Base-by-base conservation (phyloP, 2,113 vertebrate species). In the Edolisoma coerulescens region DNA sequence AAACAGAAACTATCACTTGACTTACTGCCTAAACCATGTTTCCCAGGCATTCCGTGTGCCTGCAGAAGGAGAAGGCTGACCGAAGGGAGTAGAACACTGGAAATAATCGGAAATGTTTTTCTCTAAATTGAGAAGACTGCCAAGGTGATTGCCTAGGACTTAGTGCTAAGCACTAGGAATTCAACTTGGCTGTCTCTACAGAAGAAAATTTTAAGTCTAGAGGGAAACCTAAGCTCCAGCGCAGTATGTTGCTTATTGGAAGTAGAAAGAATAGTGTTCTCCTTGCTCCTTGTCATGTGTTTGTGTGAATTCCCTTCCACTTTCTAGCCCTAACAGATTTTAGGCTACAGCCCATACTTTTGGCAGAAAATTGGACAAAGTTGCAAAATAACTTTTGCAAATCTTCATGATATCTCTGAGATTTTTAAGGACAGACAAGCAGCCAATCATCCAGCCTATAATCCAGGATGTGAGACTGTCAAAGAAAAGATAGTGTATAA, bases 161-260 rank as follows among this genome's bases (percentile, higher is more conserved):
- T 73, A 30, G 26, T 2, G 1, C 32, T 75, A 53, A 56, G 41
- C 37, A 41, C 10, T 68, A 53, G 47, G 79, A 81, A 82, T 68
- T 68, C 23, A 67, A 21, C 26, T 63, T 78, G 24, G 2, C 33
- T 59, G 1, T 73, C 45, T 85, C 42, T 49, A 6, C 24, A 54
- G 19, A 59, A 70, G 22, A 73, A 76, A 69, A 52, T 35, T 30
- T 7, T 50, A 70, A 63, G 26, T 82, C 16, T 76, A 28, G 15
- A 49, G 32, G n/a, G 68, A 81, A 74, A 67, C 14, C 30, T 57
- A 47, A 74, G 13, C 27, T 71, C 18, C 27, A n/a, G 27, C 7
- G 21, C 70, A 35, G 11, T 54, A 26, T 59, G 44, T 63, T 0
- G 0, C 26, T 75, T 35, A 32, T 1, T 37, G 37, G 6, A 26